Percentiles rank a stretch among this genome's conserved stretches.
These are phyloP conservation scores for Agrilus mali DNA, from an alignment of 2,888 invertebrate genomes.

Conservation along the genomic window DNA sequence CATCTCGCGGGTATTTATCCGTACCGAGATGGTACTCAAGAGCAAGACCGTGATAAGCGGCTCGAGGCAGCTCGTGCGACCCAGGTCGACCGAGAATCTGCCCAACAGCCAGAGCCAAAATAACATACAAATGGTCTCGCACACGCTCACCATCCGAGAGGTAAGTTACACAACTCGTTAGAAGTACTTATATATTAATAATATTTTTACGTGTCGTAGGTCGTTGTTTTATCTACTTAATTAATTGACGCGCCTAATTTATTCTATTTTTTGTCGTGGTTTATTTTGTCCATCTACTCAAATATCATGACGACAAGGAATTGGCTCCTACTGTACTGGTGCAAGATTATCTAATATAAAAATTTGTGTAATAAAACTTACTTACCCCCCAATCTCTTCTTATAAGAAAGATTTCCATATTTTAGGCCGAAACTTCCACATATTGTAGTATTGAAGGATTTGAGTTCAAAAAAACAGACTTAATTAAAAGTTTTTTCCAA, in stretches of 20 bases:
- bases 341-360: too few relatives aligned
- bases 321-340: too few relatives aligned
- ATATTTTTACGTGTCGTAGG: background rate
- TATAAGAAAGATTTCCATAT: too few relatives aligned
- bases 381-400: too few relatives aligned
- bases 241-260: background rate
- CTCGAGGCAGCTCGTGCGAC: conserved; percentile 62
- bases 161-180: conserved; percentile 37
- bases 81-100: conserved; percentile 79
- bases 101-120: conserved; percentile 87
- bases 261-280: conserved; percentile 6
- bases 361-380: too few relatives aligned
- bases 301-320: too few relatives aligned
- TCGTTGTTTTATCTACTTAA: background rate
- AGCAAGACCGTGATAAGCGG: conserved; percentile 71
- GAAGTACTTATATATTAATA: background rate
- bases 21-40: conserved; percentile 89
- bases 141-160: conserved; percentile 86
- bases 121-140: conserved; percentile 91
- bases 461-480: too few relatives aligned
- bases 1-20: conserved; percentile 84
- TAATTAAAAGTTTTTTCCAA: too few relatives aligned
- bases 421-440: too few relatives aligned
- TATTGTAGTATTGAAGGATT: too few relatives aligned
- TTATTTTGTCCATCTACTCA: conserved; percentile 4